These are phyloP conservation scores for Drosophila ironensis DNA, from an alignment of 1,140 invertebrate genomes.

Conservation along the genomic window DNA sequence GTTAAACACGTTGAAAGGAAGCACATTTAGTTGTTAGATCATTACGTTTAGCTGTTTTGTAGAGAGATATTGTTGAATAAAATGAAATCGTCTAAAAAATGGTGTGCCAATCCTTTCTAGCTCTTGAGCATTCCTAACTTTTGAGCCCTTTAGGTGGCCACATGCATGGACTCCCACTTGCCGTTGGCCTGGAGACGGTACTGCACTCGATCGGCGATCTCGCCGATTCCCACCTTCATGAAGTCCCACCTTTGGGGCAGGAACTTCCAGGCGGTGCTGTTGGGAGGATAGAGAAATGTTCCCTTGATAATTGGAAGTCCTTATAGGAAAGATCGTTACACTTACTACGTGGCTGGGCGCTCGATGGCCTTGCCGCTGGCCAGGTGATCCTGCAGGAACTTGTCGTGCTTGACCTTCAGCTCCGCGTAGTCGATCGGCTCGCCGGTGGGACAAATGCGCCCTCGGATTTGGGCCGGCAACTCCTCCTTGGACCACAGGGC, in stretches of 20 bases:
- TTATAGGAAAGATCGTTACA: background rate
- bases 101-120: background rate
- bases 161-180: constrained; percentile 52
- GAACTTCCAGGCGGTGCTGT: constrained; percentile 70
- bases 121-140: too few relatives aligned
- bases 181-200: constrained; percentile 47
- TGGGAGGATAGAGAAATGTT: background rate
- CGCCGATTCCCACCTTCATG: constrained; percentile 39
- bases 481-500: constrained; percentile 59
- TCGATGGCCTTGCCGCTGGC: constrained; percentile 21
- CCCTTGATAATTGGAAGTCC: background rate
- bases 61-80: constrained; percentile 69
- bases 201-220: constrained; percentile 70
- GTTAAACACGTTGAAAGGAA: constrained; percentile 35
- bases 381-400: constrained; percentile 41
- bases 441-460: constrained; percentile 61
- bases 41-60: constrained; percentile 58
- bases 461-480: constrained; percentile 55
- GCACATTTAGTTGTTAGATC: constrained; percentile 58
- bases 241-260: constrained; percentile 64
- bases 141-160: constrained; percentile 37
- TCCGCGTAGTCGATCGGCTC: constrained; percentile 56
- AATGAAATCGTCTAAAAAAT: constrained; percentile 23
- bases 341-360: constrained; percentile 58
- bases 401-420: constrained; percentile 51